Percentiles rank a stretch among this genome's conserved stretches.
Evolutionary conservation across 2,888 invertebrate species (phyloP).

Genomic region (Euplagia quadripunctaria): DNA sequence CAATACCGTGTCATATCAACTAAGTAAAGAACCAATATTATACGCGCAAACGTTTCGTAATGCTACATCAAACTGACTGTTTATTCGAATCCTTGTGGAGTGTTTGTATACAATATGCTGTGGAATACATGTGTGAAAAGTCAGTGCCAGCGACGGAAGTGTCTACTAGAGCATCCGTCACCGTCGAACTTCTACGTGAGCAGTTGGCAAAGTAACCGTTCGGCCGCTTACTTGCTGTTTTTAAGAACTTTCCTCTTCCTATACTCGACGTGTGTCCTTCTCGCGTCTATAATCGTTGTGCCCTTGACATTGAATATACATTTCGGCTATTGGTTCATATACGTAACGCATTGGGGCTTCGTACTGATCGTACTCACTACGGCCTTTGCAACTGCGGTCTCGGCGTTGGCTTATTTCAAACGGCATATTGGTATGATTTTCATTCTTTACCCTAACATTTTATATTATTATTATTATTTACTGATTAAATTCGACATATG

Average conservation of each 20-base stretch:
- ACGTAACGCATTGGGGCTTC: conserved; percentile 81
- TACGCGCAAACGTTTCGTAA: conserved; percentile 45
- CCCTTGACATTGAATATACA: conserved; percentile 59
- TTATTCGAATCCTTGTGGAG: conserved; percentile 27
- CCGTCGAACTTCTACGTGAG: conserved; percentile 76
- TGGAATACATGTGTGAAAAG: conserved; percentile 53
- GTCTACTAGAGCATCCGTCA: conserved; percentile 64
- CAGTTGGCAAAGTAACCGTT: conserved; percentile 71
- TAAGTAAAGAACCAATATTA: conserved; percentile 34
- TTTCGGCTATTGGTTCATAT: conserved; percentile 79
- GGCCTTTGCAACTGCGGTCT: conserved; percentile 68
- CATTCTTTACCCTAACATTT: conserved; percentile 23
- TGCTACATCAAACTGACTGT: conserved; percentile 47
- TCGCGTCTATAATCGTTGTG: conserved; percentile 57
- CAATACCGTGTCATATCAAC: conserved; percentile 50
- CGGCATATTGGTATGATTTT: conserved; percentile 68
- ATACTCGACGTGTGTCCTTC: conserved; percentile 63
- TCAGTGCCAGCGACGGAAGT: conserved; percentile 67
- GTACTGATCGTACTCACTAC: conserved; percentile 66
- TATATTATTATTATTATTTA: neutral
- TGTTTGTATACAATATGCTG: conserved; percentile 53
- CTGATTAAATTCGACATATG: neutral
- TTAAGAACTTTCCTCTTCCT: conserved; percentile 69
- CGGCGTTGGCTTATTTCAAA: conserved; percentile 67
- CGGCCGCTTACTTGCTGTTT: conserved; percentile 64